Evolutionary conservation across 2,113 vertebrate genomes (phyloP).

Genomic region (Callionymus lyra): DNA sequence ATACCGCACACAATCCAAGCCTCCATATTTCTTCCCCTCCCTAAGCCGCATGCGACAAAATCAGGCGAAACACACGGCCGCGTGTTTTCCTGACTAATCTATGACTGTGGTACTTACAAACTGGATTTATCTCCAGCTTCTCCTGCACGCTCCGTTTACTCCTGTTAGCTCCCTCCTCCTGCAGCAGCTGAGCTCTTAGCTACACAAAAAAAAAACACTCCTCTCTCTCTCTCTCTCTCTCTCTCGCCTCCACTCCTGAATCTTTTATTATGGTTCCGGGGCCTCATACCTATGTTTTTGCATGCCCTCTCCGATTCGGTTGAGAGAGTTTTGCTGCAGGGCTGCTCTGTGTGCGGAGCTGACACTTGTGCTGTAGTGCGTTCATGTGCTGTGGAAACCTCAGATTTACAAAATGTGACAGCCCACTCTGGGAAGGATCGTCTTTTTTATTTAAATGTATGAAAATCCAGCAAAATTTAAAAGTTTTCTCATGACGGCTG

Average conservation of each 20-base stretch:
- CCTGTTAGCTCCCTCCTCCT: constrained; percentile 1
- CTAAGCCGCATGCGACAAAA: too few relatives aligned
- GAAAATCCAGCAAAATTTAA: constrained; percentile 3
- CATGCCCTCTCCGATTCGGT: constrained; percentile 9
- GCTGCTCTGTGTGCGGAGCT: constrained; percentile 12
- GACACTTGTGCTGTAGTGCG: constrained; percentile 21
- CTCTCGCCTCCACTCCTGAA: constrained; percentile 2
- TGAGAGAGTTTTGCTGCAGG: constrained; percentile 20
- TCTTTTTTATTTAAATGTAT: constrained; percentile 12
- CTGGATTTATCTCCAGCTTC: too few relatives aligned
- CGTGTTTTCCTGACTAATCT: background rate
- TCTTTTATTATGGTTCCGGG: constrained; percentile 16
- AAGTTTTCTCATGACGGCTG: constrained; percentile 7
- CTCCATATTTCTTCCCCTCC: too few relatives aligned
- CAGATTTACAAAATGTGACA: constrained; percentile 23
- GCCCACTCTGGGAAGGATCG: constrained; percentile 15
- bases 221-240: constrained; percentile 3
- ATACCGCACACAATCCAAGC: too few relatives aligned
- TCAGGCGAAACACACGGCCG: background rate
- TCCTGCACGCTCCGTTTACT: background rate
- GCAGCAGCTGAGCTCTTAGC: constrained; percentile 1
- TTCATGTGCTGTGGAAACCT: constrained; percentile 16
- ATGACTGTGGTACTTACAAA: constrained; percentile 2
- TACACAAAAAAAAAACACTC: constrained; percentile 11
- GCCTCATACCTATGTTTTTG: constrained; percentile 15